Percentiles rank a stretch among this genome's conserved stretches.
Conservation (phyloP, 2,888 invertebrate genomes). For the Xanthorhoe spadicearia region DNA sequence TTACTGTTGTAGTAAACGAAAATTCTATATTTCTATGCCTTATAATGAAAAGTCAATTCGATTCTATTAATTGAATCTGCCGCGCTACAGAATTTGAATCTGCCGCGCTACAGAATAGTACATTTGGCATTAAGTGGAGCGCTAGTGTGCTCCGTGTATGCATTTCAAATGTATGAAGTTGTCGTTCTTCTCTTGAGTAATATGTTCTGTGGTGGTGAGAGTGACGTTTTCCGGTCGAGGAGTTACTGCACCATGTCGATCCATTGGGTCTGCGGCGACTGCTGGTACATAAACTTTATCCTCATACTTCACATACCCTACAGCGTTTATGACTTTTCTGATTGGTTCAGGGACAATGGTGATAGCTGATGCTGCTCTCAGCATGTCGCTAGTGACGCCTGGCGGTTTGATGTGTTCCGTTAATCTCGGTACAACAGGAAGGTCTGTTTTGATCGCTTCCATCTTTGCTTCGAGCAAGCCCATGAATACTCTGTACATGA, state of each 20-base stretch:
- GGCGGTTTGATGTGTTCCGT: not conserved
- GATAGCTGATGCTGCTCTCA: not conserved
- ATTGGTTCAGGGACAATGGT: not conserved
- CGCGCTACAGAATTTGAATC: too few species aligned
- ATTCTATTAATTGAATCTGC: too few species aligned
- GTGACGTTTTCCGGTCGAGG: not conserved
- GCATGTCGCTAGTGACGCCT: not conserved
- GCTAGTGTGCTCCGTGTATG: too few species aligned
- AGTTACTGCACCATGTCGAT: not conserved
- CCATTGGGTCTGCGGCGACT: not conserved
- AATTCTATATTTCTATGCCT: too few species aligned
- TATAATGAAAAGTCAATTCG: too few species aligned
- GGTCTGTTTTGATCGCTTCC: not conserved
- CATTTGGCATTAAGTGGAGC: too few species aligned
- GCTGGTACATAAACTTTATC: not conserved
- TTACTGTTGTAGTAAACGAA: too few species aligned
- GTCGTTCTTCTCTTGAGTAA: too few species aligned
- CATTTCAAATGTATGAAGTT: not conserved
- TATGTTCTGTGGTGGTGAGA: not conserved
- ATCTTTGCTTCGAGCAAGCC: not conserved
- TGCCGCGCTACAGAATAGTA: too few species aligned
- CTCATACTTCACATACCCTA: not conserved
- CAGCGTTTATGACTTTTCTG: too few species aligned
- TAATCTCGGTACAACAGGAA: not conserved
- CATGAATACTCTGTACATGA: not conserved